These are phyloP conservation scores for Dynastes grantii DNA, from an alignment of 2,888 invertebrate genomes.

Conservation along the genomic window DNA sequence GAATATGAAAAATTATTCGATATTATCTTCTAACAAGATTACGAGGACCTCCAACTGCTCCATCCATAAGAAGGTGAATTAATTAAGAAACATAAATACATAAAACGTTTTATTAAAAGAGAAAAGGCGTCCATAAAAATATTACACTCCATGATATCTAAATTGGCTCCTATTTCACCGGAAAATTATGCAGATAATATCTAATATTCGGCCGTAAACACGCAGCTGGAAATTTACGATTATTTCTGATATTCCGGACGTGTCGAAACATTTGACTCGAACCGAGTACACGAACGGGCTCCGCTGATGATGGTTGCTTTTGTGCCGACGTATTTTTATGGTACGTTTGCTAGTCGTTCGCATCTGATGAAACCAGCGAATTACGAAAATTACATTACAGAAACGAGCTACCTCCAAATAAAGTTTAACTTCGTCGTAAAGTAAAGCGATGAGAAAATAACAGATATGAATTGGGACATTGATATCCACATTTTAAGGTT, in stretches of 20 bases:
- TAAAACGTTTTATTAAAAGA: conserved; percentile 31
- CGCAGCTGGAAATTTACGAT: conserved; percentile 41
- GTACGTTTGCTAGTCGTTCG: conserved; percentile 12
- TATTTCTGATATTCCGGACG: conserved; percentile 31
- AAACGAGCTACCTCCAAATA: conserved; percentile 17
- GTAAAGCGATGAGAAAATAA: background rate
- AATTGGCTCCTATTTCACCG: conserved; percentile 39
- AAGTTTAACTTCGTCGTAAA: conserved; percentile 12
- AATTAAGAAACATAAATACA: conserved; percentile 30
- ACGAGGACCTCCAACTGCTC: conserved; percentile 7
- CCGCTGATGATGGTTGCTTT: background rate
- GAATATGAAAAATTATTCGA: no score
- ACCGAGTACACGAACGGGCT: background rate
- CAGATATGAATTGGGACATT: background rate
- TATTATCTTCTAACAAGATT: background rate
- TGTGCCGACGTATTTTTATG: conserved; percentile 14
- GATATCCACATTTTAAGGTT: no score
- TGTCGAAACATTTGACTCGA: conserved; percentile 21
- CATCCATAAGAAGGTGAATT: conserved; percentile 21
- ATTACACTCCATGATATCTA: conserved; percentile 40
- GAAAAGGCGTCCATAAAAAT: conserved; percentile 32
- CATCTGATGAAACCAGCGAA: conserved; percentile 27
- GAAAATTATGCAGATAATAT: conserved; percentile 42
- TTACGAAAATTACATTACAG: conserved; percentile 21
- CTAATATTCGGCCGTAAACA: conserved; percentile 38